Evolutionary conservation across 2,113 vertebrate genomes (phyloP).

Genomic region (Urocynchramus pylzowi): DNA sequence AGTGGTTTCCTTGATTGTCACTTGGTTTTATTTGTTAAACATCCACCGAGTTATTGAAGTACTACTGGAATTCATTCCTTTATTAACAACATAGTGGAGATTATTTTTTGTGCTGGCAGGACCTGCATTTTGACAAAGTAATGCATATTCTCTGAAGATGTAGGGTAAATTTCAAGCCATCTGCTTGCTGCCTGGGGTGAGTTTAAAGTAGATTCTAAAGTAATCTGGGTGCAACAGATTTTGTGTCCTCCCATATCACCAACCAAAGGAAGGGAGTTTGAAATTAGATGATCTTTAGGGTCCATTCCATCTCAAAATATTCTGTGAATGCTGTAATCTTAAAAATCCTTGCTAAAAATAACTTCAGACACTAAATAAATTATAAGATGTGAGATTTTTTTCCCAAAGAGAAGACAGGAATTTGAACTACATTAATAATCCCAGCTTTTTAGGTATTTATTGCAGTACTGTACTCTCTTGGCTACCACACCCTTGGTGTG

Average conservation of each 20-base stretch:
- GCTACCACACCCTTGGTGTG: background rate
- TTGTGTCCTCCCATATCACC: background rate
- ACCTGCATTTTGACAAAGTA: background rate
- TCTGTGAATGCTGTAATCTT: background rate
- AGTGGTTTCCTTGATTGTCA: background rate
- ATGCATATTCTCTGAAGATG: background rate
- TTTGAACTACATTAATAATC: background rate
- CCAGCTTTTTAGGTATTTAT: background rate
- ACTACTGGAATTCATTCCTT: background rate
- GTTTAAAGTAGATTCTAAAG: background rate
- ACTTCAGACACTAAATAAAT: constrained; percentile 10
- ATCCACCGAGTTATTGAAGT: background rate
- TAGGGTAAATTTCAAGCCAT: background rate
- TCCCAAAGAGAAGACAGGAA: background rate
- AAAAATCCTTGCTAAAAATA: constrained; percentile 36
- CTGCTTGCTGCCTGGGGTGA: background rate
- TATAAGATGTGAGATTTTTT: background rate
- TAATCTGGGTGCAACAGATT: background rate
- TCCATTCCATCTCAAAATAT: background rate
- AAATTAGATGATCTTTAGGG: background rate
- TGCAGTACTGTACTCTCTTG: background rate
- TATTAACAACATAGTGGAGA: background rate
- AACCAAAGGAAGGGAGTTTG: background rate
- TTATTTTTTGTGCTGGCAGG: background rate
- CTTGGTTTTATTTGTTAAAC: background rate